phyloP scores from a whole-genome alignment of 2,888 invertebrate species.

The Minunthozetes semirufus region DNA sequence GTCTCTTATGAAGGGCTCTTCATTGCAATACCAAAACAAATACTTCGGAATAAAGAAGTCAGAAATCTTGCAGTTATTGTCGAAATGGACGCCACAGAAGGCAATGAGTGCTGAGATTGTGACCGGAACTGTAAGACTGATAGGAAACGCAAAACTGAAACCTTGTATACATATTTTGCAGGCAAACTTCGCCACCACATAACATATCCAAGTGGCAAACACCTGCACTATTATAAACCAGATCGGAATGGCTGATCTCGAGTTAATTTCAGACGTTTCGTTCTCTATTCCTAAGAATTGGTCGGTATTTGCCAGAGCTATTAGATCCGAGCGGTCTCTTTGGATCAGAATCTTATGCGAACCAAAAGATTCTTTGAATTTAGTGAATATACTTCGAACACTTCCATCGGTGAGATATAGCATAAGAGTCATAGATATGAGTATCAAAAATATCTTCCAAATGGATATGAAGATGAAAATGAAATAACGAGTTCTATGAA shows the following conservation, averaged over 20 bases:
- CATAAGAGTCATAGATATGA: constrained; percentile 65
- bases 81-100: constrained; percentile 75
- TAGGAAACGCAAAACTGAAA: constrained; percentile 92
- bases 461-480: constrained; percentile 79
- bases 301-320: constrained; percentile 33
- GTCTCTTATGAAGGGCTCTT: constrained; percentile 50
- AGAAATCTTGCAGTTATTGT: constrained; percentile 81
- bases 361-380: constrained; percentile 67
- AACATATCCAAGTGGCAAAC: constrained; percentile 74
- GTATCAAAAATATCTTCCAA: constrained; percentile 80
- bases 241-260: constrained; percentile 55
- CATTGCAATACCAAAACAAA: constrained; percentile 83
- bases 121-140: constrained; percentile 83
- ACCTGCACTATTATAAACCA: constrained; percentile 74
- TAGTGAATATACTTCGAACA: constrained; percentile 67
- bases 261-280: constrained; percentile 38
- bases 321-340: constrained; percentile 34
- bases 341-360: constrained; percentile 56
- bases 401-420: constrained; percentile 65
- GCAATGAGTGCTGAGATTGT: constrained; percentile 78
- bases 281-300: constrained; percentile 36
- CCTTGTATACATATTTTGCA: constrained; percentile 95
- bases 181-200: constrained; percentile 87
- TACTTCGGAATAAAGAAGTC: constrained; percentile 71
- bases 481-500: constrained; percentile 75